Percentiles rank a stretch among this genome's conserved stretches.
Conservation (phyloP, 1,140 invertebrate species). For the Bombyx mandarina region DNA sequence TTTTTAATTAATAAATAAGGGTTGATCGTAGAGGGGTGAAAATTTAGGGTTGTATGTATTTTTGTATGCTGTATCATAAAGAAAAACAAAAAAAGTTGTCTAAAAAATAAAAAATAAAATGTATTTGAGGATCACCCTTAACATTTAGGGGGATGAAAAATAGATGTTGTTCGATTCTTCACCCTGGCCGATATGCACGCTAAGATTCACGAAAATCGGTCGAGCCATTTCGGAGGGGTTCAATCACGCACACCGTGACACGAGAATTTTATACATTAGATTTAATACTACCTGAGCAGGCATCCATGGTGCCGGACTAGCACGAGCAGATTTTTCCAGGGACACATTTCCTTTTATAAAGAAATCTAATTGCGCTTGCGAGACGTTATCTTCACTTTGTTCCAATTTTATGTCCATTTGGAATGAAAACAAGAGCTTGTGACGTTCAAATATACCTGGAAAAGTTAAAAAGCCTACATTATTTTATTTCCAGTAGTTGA, state of each 20-base stretch:
- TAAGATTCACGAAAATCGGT: no score
- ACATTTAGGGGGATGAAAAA: no score
- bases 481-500: conserved; percentile 4
- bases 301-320: conserved; percentile 82
- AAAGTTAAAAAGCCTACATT: background rate
- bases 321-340: conserved; percentile 78
- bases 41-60: no score
- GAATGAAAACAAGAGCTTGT: conserved; percentile 92
- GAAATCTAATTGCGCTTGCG: conserved; percentile 86
- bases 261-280: background rate
- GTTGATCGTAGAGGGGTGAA: no score
- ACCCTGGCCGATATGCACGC: no score
- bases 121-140: background rate
- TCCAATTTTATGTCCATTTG: conserved; percentile 89
- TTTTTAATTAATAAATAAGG: no score
- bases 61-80: no score
- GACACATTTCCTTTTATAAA: conserved; percentile 89
- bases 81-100: no score
- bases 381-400: conserved; percentile 75
- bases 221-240: no score
- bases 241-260: no score
- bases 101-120: background rate
- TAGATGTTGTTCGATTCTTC: no score
- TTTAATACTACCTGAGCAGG: conserved; percentile 48
- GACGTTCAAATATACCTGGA: conserved; percentile 87